A percentile compares a stretch with the other conserved stretches of the same genome.
phyloP scores from a whole-genome alignment of 1,140 invertebrate species.

The Aphis gossypii region DNA sequence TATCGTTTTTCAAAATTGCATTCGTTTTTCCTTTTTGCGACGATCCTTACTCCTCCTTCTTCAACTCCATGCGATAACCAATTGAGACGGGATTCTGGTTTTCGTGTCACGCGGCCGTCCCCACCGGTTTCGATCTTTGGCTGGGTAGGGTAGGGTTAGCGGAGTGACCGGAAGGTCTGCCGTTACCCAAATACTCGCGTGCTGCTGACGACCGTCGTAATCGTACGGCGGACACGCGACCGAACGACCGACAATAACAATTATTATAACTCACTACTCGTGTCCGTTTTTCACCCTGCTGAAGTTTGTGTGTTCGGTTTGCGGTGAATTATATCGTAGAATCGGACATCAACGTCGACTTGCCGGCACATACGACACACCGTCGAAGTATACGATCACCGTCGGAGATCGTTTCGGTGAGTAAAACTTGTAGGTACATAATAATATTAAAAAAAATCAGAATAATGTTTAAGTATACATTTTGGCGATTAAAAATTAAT shows the following conservation, averaged over 20 bases:
- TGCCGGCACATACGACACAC: background rate
- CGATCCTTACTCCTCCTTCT: too few relatives aligned
- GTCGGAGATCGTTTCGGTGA: background rate
- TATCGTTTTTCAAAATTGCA: background rate
- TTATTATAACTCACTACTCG: background rate
- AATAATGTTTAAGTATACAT: too few relatives aligned
- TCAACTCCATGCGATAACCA: too few relatives aligned
- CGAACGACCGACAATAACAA: constrained; percentile 19
- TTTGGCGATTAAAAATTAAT: background rate
- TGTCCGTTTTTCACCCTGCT: background rate
- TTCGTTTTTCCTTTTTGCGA: background rate
- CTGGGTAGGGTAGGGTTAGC: background rate
- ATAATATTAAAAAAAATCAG: too few relatives aligned
- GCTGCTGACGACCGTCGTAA: constrained; percentile 5
- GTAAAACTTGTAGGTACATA: background rate
- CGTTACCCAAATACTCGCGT: constrained; percentile 19
- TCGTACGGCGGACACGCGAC: constrained; percentile 47
- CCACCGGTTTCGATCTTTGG: background rate
- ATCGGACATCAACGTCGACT: background rate
- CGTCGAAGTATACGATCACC: background rate
- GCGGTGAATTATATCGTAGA: background rate
- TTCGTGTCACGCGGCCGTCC: background rate
- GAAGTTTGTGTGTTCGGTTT: background rate
- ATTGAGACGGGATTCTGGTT: background rate
- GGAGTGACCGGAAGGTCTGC: background rate